Conservation (phyloP, 1,140 invertebrate species). For the Lamellibrachia luymesi region DNA sequence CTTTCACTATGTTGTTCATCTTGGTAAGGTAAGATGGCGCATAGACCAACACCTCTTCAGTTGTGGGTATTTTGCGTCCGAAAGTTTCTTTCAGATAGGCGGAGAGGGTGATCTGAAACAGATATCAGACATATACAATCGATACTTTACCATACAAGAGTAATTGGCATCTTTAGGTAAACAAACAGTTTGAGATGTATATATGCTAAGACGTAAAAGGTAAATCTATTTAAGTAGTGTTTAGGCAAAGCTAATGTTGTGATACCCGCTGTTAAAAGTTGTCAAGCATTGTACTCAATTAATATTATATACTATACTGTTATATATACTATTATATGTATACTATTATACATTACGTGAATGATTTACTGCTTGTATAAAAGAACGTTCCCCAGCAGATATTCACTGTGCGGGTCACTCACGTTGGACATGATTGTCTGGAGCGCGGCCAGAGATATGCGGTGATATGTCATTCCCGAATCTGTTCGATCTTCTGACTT, state of each 20-base stretch:
- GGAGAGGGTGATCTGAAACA: constrained; percentile 18
- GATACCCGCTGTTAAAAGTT: background rate
- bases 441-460: background rate
- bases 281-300: too few relatives aligned
- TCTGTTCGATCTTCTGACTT: background rate
- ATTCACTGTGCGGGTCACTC: background rate
- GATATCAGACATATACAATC: background rate
- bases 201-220: background rate
- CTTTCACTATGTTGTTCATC: background rate
- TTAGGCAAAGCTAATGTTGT: background rate
- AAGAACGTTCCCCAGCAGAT: background rate
- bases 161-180: background rate
- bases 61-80: background rate
- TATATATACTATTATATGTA: too few relatives aligned
- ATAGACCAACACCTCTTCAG: constrained; percentile 13
- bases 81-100: constrained; percentile 8
- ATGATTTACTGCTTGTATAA: background rate
- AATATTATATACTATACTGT: too few relatives aligned
- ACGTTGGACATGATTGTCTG: background rate
- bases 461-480: background rate
- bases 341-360: background rate
- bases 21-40: constrained; percentile 10
- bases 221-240: too few relatives aligned
- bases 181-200: background rate
- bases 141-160: background rate